Base-by-base conservation (phyloP, 2,113 vertebrate genomes). In the Rhegmatorhina hoffmannsi region DNA sequence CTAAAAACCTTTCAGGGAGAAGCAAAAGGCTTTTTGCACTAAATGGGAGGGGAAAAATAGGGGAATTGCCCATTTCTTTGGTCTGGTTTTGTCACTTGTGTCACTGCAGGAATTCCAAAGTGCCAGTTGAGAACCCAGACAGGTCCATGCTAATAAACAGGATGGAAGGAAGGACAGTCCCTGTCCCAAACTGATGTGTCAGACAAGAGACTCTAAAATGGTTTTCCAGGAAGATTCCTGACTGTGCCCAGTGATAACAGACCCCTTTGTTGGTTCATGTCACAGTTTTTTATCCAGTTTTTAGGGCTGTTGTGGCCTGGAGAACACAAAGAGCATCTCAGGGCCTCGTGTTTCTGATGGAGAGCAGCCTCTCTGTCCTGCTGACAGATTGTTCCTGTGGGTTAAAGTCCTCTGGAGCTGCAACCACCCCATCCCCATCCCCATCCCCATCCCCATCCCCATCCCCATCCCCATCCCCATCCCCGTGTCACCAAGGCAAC, bases 401-500 rank as follows among this genome's bases (percentile, higher is more conserved):
- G 82, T 94, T 88, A 67, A 82, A 67, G 59, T 64, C 85, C 87
- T 94, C 91, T 74, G 40, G 92, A 80, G 89, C 33, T 59, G 79
- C 64, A 88, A 63, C 76, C 80, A 33, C 50, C 58, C 31, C 70
- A 77, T 85, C 29, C 47, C 14, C 72, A 36, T 69, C 79, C 87
- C 14, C 70, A 36, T 36, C 36, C 36, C 36, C 36, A 36, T 36
- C 36, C 36, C 36, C 36, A 36, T 36, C 36, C 36, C 36, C 36
- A 36, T 36, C 36, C 36, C 36, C 36, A 36, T 36, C 36, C 36
- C 36, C 36, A 36, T 36, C 36, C 36, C 36, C 36, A 36, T 69
- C 79, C 79, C 4, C 24, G 73, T 13, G 93, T 97, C 88, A 53
- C 95, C 96, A 94, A 68, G 96, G 96, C 93, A 96, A 96, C 96